These are phyloP conservation scores for Orthosia cruda DNA, from an alignment of 2,888 invertebrate species.

Conservation along the genomic window DNA sequence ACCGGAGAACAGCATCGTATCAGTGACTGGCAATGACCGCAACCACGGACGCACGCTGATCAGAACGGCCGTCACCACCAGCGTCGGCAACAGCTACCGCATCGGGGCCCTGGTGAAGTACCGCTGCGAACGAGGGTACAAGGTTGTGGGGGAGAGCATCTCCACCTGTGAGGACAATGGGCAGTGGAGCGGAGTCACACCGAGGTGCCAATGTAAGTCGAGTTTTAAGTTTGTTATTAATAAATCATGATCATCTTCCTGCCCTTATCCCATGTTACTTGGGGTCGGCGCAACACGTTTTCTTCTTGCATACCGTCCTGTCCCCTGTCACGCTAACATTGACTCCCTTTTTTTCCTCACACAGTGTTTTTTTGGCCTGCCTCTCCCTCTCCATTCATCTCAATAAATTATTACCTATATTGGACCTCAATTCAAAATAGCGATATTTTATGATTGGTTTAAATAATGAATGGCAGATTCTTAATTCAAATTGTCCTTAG, in stretches of 20 bases:
- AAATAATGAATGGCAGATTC: too few species aligned
- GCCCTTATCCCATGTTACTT: too few species aligned
- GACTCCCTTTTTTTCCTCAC: too few species aligned
- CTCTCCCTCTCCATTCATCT: too few species aligned
- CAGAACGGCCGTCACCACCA: conserved; percentile 93
- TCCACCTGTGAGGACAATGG: conserved; percentile 97
- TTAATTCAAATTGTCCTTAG: too few species aligned
- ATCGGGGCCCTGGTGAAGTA: conserved; percentile 97
- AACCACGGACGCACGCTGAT: conserved; percentile 97
- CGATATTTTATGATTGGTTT: too few species aligned
- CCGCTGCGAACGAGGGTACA: conserved; percentile 97
- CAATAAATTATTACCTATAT: too few species aligned
- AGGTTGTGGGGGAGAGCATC: conserved; percentile 96
- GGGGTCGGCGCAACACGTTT: too few species aligned
- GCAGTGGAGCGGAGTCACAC: conserved; percentile 96
- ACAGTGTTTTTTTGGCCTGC: too few species aligned
- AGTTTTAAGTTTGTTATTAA: background rate
- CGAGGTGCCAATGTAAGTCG: conserved; percentile 96
- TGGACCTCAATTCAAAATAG: too few species aligned
- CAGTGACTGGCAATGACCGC: conserved; percentile 97
- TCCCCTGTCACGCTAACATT: too few species aligned
- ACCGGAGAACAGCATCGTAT: conserved; percentile 96
- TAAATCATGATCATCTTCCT: background rate
- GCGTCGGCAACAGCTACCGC: conserved; percentile 95
- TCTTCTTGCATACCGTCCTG: too few species aligned